Evolutionary conservation across 2,797 vertebrate species (phyloP), one percentile per base, ranked within the genome.

Genomic region (Typhlichthys subterraneus): DNA sequence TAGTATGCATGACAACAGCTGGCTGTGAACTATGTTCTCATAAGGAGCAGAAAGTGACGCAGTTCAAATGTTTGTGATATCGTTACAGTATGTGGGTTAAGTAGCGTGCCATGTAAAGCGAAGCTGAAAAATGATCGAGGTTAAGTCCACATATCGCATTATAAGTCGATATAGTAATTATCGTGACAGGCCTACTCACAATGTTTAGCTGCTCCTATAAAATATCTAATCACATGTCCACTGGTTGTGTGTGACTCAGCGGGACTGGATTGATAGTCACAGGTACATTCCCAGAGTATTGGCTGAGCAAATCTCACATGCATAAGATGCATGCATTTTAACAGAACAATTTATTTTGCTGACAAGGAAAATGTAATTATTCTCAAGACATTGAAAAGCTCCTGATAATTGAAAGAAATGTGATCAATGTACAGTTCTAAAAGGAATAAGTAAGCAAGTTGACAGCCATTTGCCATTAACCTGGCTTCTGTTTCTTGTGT

Each of bases 121-220:
- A 23, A 23, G 23, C 23, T 4, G 3, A 23, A 23, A 23, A 23
- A 23, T 23, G 0, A 23, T 23, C 23, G 3, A 23, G 23, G 3
- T 4, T 4, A 23, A 23, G 23, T 23, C 23, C 23, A 23, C 23
- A 23, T 23, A 23, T 23, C 3, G 23, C 23, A 23, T 23, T 23
- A 23, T 23, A 23, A 23, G 23, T 4, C 23, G 23, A 23, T 23
- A 23, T 23, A 23, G 23, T 23, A 23, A 23, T 23, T 23, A 23
- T 23, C 23, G 23, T 23, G 3, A 23, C 23, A 23, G 23, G 38
- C 9, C 9, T 9, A 11, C 42, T 45, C 59, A 70, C 29, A 38
- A 61, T 53, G 57, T 68, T 61, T 51, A 69, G 53, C n/a, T 64
- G 38, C 49, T 56, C 53, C 57, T 51, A 61, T 56, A 64, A 31